Evolutionary conservation across 1,140 invertebrate species (phyloP).

Genomic region (Papilio dardanus): DNA sequence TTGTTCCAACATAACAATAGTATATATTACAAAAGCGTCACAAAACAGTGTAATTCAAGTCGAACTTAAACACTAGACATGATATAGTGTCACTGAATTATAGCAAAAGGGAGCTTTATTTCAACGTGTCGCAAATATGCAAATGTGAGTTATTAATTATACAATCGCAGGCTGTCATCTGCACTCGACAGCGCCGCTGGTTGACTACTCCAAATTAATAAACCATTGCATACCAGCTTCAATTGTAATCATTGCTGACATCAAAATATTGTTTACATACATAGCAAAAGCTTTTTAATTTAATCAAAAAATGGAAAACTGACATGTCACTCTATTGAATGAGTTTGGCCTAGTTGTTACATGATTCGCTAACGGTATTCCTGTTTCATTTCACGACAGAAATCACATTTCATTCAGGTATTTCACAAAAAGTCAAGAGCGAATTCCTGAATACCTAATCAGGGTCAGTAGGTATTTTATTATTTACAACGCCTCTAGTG

Average conservation of each 20-base stretch:
- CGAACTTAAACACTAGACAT: not conserved
- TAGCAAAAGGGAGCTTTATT: constrained; percentile 1
- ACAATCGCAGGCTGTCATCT: constrained; percentile 19
- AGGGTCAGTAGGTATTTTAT: too few species aligned
- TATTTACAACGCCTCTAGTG: not conserved
- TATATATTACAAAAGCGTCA: too few species aligned
- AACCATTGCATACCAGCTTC: constrained; percentile 15
- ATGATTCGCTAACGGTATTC: not conserved
- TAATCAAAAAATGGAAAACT: not conserved
- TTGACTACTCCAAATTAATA: constrained; percentile 16
- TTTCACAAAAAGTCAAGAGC: not conserved
- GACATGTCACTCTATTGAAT: not conserved
- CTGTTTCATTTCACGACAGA: too few species aligned
- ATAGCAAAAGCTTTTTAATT: not conserved
- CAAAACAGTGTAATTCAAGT: not conserved
- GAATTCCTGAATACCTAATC: not conserved
- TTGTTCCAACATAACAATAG: too few species aligned
- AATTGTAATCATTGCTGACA: constrained; percentile 8
- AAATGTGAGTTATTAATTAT: constrained; percentile 24
- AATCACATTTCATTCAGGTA: not conserved
- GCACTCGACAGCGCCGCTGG: constrained; percentile 1
- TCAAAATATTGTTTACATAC: not conserved
- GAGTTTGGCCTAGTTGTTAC: not conserved
- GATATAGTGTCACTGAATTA: not conserved
- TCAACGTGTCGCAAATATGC: not conserved